phyloP scores from a whole-genome alignment of 2,797 vertebrate species.

The Hippocampus kuda region DNA sequence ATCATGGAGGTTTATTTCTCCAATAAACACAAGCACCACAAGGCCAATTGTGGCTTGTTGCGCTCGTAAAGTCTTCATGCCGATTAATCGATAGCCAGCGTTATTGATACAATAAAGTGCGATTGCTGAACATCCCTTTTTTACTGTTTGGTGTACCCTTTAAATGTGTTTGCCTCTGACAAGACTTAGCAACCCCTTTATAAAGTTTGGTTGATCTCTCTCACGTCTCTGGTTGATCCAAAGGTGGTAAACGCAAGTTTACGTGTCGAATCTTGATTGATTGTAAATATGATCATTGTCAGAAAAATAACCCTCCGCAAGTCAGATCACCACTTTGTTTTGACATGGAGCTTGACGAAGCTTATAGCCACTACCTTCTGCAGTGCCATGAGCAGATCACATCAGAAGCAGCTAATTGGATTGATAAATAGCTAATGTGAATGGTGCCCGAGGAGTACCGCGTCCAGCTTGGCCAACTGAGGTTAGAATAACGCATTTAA shows the following conservation, averaged over 20 bases:
- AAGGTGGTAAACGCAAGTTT: conserved; percentile 40
- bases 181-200: conserved; percentile 51
- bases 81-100: conserved; percentile 39
- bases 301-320: conserved; percentile 10
- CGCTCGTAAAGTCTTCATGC: conserved; percentile 35
- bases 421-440: conserved; percentile 12
- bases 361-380: conserved; percentile 7
- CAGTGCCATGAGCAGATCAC: neutral
- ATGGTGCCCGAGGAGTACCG: conserved; percentile 9
- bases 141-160: conserved; percentile 32
- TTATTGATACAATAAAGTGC: conserved; percentile 47
- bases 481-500: neutral
- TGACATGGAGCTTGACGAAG: conserved; percentile 10
- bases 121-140: conserved; percentile 44
- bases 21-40: conserved; percentile 14
- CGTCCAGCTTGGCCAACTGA: neutral
- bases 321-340: conserved; percentile 18
- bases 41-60: conserved; percentile 21
- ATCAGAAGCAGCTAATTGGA: conserved; percentile 16
- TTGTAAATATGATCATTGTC: conserved; percentile 16
- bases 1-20: conserved; percentile 13
- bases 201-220: conserved; percentile 51
- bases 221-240: conserved; percentile 45
- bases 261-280: conserved; percentile 4
- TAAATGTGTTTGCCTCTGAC: conserved; percentile 44